These are phyloP conservation scores for Hippasteria phrygiana DNA, from an alignment of 53 echinoderm and acorn worm species.

Conservation along the genomic window DNA sequence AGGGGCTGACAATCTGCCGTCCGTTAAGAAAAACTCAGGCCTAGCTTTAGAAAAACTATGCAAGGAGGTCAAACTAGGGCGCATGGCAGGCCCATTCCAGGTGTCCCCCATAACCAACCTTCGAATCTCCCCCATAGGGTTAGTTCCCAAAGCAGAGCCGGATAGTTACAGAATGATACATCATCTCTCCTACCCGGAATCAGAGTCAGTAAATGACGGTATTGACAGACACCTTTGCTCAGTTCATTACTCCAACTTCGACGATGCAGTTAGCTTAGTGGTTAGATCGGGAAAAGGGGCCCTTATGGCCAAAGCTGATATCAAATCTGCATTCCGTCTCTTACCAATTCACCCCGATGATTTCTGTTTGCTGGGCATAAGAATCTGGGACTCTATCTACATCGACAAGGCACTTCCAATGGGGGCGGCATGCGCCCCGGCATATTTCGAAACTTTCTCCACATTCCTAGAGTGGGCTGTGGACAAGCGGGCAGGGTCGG, in stretches of 20 bases:
- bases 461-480: no score
- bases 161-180: constrained; percentile 19
- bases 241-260: constrained; percentile 39
- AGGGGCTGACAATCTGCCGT: background rate
- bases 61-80: background rate
- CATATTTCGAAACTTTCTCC: no score
- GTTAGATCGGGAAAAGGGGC: background rate
- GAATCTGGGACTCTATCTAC: no score
- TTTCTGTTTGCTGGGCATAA: no score
- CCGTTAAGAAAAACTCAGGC: background rate
- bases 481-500: no score
- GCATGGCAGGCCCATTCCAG: constrained; percentile 31
- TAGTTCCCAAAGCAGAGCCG: background rate
- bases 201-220: constrained; percentile 15
- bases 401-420: no score
- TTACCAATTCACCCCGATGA: no score
- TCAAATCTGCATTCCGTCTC: constrained; percentile 57
- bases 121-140: constrained; percentile 14
- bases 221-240: constrained; percentile 12
- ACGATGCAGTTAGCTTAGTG: constrained; percentile 15
- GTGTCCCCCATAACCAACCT: background rate
- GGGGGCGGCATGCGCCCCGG: no score
- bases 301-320: background rate
- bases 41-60: background rate
- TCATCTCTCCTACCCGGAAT: constrained; percentile 11